Conservation (phyloP, 2,797 vertebrate genomes). For the Menidia menidia region DNA sequence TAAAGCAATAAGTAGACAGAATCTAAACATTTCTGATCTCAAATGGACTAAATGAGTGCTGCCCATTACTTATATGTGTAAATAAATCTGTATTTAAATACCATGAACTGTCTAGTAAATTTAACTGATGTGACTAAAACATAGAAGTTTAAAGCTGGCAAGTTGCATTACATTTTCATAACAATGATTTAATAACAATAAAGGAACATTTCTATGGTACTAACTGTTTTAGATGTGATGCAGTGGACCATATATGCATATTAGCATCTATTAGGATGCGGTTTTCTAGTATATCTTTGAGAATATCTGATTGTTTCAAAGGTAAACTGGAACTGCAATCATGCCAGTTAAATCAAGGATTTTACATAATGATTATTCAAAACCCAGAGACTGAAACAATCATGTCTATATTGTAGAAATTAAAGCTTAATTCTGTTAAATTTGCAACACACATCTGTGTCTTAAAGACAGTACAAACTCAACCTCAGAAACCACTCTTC, state of each 20-base stretch:
- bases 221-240: background rate
- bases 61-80: background rate
- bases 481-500: background rate
- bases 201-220: too few relatives aligned
- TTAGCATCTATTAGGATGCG: background rate
- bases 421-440: background rate
- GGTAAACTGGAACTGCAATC: conserved; percentile 68
- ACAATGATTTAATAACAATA: background rate
- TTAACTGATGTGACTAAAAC: background rate
- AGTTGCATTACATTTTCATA: background rate
- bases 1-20: conserved; percentile 9
- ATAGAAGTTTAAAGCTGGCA: background rate
- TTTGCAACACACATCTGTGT: background rate
- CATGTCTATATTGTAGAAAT: background rate
- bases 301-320: conserved; percentile 13
- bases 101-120: background rate
- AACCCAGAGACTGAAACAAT: conserved; percentile 8
- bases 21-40: conserved; percentile 12
- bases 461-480: background rate
- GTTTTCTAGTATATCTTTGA: background rate
- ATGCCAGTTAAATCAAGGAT: conserved; percentile 35
- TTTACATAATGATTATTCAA: conserved; percentile 7
- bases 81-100: background rate
- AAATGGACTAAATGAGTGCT: background rate
- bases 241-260: background rate